Evolutionary conservation across 2,888 invertebrate genomes (phyloP).

Genomic region (Spialia ferax): DNA sequence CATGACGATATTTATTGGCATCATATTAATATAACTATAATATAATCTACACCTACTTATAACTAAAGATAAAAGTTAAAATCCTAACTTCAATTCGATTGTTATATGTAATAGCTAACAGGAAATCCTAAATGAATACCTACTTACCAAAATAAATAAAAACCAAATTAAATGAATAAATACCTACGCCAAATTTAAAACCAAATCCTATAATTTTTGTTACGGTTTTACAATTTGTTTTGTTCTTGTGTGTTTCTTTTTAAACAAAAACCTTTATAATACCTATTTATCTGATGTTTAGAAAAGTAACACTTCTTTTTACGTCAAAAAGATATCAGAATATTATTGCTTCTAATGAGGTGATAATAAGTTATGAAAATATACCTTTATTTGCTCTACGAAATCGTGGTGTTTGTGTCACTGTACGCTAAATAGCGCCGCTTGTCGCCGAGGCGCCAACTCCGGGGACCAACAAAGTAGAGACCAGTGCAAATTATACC

Average conservation of each 20-base stretch:
- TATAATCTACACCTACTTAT: too few species aligned
- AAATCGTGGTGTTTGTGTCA: constrained; percentile 67
- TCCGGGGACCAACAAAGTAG: constrained; percentile 58
- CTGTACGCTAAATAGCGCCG: constrained; percentile 57
- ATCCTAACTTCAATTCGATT: too few species aligned
- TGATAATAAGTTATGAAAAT: constrained; percentile 20
- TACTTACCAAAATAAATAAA: neutral
- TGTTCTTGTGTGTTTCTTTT: too few species aligned
- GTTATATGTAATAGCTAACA: too few species aligned
- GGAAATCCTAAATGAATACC: too few species aligned
- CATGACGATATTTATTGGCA: neutral
- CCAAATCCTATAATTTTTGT: too few species aligned
- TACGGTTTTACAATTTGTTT: too few species aligned
- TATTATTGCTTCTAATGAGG: constrained; percentile 15
- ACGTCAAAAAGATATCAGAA: neutral
- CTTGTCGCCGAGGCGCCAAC: constrained; percentile 56
- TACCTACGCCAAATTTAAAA: too few species aligned
- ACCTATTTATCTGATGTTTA: too few species aligned
- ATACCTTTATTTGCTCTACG: constrained; percentile 51
- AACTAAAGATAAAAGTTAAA: neutral
- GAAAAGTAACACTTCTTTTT: constrained; percentile 7
- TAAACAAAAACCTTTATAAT: too few species aligned
- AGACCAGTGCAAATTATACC: constrained; percentile 69
- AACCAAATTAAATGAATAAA: too few species aligned
- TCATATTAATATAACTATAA: neutral